Base-by-base conservation (phyloP, 2,888 invertebrate species). In the Sabatieria punctata region DNA sequence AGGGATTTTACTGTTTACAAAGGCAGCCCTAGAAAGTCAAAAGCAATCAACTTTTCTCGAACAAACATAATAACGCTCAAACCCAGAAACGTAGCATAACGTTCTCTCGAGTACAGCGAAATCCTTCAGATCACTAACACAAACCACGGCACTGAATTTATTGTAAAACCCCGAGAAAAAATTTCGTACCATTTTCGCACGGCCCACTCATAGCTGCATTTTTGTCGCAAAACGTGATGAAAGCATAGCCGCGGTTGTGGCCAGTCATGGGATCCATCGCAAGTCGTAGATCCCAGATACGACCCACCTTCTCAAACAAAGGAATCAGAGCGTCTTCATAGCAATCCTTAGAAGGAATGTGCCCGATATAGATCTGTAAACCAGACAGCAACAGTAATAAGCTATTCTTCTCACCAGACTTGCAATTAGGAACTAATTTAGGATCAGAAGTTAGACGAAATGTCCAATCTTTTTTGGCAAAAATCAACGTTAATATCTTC, bases 191-290 rank as follows among this genome's bases (percentile, higher is more conserved):
- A 91, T 85, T 72, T 82, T 80, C 57, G 91, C 91, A n/a, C n/a
- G n/a, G n/a, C n/a, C n/a, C n/a, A n/a, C 81, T 80, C 65, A 83
- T 79, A 60, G 95, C 95, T 63, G 85, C 84, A 54, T 85, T 85
- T 66, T 84, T 79, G 60, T 80, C 79, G 62, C 85, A 85, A 75
- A 88, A 97, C 58, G 95, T 95, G 65, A 97, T 85, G 76, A 97
- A 99, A 61, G 91, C 91, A 76, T 95, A 97, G 65, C 97, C 97
- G 67, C 95, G 78, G 75, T 91, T 95, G 69, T 85, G 82, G 64
- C 91, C 91, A 57, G 89, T 86, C 80, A 91, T 82, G 52, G 97
- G 93, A 72, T 97, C 95, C 93, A 97, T 95, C 97, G 99, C 97
- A 64, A 97, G 77, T 66, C 95, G 78, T 64, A 97, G 77, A 74